phyloP scores from a whole-genome alignment of 2,113 vertebrate species.

The Vombatus ursinus region DNA sequence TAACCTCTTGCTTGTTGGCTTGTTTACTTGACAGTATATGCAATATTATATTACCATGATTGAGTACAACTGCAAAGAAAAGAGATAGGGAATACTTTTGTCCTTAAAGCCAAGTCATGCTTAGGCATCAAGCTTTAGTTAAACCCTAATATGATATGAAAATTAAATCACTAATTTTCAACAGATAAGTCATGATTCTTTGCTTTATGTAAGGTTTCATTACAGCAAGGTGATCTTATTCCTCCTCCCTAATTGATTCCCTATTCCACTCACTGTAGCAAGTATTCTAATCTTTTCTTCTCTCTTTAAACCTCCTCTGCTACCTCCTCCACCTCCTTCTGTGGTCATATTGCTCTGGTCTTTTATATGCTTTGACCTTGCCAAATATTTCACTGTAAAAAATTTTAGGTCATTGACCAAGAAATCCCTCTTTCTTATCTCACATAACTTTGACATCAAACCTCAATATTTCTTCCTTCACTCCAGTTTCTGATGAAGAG shows the following conservation, averaged over 20 bases:
- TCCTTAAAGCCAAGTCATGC: neutral
- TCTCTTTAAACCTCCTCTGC: neutral
- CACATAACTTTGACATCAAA: neutral
- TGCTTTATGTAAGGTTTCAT: neutral
- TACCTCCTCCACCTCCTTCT: neutral
- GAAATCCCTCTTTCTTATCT: neutral
- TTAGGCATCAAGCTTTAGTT: neutral
- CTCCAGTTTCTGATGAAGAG: neutral
- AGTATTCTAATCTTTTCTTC: neutral
- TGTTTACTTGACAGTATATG: neutral
- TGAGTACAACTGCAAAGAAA: neutral
- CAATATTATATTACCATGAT: neutral
- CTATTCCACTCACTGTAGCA: neutral
- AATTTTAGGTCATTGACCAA: neutral
- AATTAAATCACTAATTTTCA: neutral
- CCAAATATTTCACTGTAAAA: neutral
- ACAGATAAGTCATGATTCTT: neutral
- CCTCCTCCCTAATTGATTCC: neutral
- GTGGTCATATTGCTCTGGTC: neutral
- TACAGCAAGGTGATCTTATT: neutral
- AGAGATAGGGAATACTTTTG: neutral
- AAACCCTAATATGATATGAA: neutral
- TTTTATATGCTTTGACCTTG: neutral
- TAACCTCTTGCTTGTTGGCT: neutral
- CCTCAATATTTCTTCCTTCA: neutral